Conservation (phyloP, 2,888 invertebrate genomes). For the Anagyrus pseudococci region DNA sequence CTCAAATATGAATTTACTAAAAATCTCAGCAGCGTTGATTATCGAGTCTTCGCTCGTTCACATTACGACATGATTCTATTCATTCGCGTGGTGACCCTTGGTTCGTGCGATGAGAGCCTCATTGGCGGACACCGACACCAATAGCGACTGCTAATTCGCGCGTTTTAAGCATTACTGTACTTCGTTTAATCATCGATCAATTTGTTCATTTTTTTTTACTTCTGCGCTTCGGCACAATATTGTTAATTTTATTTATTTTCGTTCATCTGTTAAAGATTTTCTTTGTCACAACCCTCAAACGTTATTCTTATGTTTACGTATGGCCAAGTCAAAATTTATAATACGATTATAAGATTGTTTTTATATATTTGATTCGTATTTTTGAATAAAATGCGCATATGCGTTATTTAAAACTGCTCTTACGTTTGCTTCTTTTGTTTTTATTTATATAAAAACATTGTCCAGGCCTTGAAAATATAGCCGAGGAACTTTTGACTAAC, state of each 20-base stretch:
- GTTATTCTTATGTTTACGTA: conserved; percentile 48
- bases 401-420: conserved; percentile 55
- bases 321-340: conserved; percentile 55
- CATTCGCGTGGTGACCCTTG: neutral
- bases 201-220: conserved; percentile 41
- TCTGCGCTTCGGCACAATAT: conserved; percentile 10
- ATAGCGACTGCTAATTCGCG: no score
- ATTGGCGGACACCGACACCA: neutral
- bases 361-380: conserved; percentile 52
- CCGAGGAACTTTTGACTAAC: conserved; percentile 55
- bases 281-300: conserved; percentile 31
- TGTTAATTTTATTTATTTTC: conserved; percentile 15
- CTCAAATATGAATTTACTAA: conserved; percentile 55
- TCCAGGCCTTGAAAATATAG: conserved; percentile 60
- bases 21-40: conserved; percentile 18
- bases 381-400: conserved; percentile 39
- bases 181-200: conserved; percentile 38
- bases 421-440: neutral
- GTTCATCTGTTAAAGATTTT: conserved; percentile 10
- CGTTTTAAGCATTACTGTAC: conserved; percentile 40
- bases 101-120: neutral
- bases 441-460: conserved; percentile 56
- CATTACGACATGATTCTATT: conserved; percentile 15
- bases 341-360: conserved; percentile 38
- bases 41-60: conserved; percentile 26